A percentile compares a stretch with the other conserved stretches of the same genome.
Evolutionary conservation across 2,113 vertebrate species (phyloP).

Genomic region (Urocitellus parryii): DNA sequence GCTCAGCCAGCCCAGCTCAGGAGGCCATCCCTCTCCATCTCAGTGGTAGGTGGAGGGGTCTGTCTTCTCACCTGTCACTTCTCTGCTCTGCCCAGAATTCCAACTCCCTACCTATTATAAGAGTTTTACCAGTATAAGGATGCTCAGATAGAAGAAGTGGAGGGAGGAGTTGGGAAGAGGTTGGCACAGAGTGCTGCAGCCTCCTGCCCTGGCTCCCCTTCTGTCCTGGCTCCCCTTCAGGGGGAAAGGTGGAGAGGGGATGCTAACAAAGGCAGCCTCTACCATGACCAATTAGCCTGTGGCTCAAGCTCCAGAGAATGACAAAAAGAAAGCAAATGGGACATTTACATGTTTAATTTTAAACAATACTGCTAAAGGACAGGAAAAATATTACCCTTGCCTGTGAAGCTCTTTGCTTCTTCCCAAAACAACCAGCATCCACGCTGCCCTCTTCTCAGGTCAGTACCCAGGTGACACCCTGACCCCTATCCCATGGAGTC

Average conservation of each 20-base stretch:
- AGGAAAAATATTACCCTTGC: neutral
- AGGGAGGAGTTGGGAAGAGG: neutral
- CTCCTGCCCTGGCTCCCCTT: neutral
- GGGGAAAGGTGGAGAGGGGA: neutral
- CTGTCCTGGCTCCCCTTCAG: neutral
- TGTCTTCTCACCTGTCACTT: neutral
- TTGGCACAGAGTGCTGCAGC: neutral
- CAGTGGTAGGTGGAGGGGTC: too few species aligned
- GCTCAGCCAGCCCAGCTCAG: neutral
- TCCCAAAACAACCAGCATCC: neutral
- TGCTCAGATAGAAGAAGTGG: neutral
- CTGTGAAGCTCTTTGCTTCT: neutral
- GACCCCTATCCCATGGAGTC: neutral
- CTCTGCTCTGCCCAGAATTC: neutral
- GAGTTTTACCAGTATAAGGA: neutral
- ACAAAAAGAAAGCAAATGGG: neutral
- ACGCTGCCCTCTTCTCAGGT: neutral
- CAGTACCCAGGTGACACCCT: accelerated
- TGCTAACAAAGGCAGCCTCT: neutral
- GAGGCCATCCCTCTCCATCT: neutral
- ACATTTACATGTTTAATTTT: neutral
- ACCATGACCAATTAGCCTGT: neutral
- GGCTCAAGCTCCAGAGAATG: neutral
- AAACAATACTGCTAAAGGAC: neutral
- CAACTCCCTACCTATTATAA: neutral